Evolutionary conservation across 2,113 vertebrate species (phyloP).

Genomic region (Rhabdomys dilectus): DNA sequence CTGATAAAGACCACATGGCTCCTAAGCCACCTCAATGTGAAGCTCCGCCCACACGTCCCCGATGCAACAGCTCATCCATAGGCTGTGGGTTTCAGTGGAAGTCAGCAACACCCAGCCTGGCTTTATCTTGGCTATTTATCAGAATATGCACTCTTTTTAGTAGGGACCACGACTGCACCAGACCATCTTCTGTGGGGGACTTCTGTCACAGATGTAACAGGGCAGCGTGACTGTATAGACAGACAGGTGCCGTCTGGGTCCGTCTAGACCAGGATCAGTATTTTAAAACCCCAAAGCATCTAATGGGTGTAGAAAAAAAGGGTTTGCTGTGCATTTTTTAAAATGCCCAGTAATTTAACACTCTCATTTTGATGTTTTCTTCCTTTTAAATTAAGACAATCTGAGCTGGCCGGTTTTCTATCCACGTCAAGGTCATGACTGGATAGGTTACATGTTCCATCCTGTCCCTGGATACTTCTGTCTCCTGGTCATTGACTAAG

Average conservation of each 20-base stretch:
- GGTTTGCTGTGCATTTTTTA: slow-evolving; percentile 31
- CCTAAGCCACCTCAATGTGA: neutral
- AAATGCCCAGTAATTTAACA: neutral
- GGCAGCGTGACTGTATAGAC: neutral
- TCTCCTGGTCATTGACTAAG: accelerated
- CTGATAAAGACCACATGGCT: neutral
- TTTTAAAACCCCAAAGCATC: slow-evolving; percentile 37
- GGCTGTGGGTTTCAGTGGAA: accelerated
- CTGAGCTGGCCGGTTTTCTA: neutral
- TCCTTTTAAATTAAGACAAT: neutral
- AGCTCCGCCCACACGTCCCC: accelerated
- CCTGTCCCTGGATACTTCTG: neutral
- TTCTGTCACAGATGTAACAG: slow-evolving; percentile 22
- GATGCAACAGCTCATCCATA: accelerated
- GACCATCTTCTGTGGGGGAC: slow-evolving; percentile 67
- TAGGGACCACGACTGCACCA: slow-evolving; percentile 19
- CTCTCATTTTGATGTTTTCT: neutral
- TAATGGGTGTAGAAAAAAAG: neutral
- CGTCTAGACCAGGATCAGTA: slow-evolving; percentile 48
- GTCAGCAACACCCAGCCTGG: neutral
- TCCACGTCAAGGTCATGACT: neutral
- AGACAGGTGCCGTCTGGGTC: slow-evolving; percentile 46
- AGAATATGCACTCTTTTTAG: neutral
- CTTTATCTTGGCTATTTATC: neutral
- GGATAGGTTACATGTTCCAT: neutral